These are phyloP conservation scores for Epinephelus cyanopodus DNA, from an alignment of 2,113 vertebrate genomes.

Conservation along the genomic window DNA sequence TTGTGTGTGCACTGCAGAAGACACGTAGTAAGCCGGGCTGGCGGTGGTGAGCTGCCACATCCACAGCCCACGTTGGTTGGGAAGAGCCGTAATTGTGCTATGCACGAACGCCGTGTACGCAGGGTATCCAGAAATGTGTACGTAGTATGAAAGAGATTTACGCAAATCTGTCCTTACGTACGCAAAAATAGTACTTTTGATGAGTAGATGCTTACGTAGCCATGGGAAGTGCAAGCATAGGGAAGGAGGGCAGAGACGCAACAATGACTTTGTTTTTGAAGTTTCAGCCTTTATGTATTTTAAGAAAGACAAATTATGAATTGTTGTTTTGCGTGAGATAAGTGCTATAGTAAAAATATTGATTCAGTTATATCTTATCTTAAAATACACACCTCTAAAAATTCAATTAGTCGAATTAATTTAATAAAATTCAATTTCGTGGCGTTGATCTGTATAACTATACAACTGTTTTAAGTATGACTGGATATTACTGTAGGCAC, in stretches of 20 bases:
- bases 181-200: not conserved
- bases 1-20: not conserved
- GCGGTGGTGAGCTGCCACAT: conserved; percentile 71
- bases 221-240: not conserved
- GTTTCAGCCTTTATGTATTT: not conserved
- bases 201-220: not conserved
- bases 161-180: not conserved
- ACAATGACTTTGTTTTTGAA: not conserved
- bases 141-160: too few relatives aligned
- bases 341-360: not conserved
- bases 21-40: conserved; percentile 58
- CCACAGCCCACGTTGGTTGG: conserved; percentile 71
- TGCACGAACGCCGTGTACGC: conserved; percentile 48
- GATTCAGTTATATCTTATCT: not conserved
- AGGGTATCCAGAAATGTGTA: not conserved
- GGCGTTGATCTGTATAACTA: not conserved
- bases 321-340: not conserved
- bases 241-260: not conserved
- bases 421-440: not conserved
- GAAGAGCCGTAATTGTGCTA: not conserved
- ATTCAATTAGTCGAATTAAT: too few relatives aligned
- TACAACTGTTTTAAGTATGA: not conserved
- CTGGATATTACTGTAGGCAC: not conserved
- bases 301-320: not conserved
- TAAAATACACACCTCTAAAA: not conserved